Evolutionary conservation across 1,140 invertebrate species (phyloP).

Genomic region (Drosophila simulans): DNA sequence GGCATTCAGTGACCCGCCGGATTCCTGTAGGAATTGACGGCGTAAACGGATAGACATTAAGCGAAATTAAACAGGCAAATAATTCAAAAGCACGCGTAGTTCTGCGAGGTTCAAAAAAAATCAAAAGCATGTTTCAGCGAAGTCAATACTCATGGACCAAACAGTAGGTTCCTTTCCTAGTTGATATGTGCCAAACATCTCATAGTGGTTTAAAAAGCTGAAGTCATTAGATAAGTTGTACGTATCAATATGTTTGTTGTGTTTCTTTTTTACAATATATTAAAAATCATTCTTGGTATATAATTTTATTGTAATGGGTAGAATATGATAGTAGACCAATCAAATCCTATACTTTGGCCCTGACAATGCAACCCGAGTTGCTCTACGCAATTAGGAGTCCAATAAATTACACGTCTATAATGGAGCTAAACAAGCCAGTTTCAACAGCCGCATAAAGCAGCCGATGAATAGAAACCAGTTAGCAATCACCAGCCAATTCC

Average conservation of each 20-base stretch:
- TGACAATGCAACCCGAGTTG: background rate
- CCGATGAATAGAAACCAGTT: constrained; percentile 16
- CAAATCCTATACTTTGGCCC: background rate
- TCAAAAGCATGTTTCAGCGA: constrained; percentile 5
- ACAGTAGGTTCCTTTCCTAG: background rate
- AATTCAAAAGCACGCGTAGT: constrained; percentile 34
- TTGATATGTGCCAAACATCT: too few relatives aligned
- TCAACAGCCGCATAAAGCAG: constrained; percentile 2
- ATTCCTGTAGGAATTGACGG: constrained; percentile 15
- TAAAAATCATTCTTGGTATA: too few relatives aligned
- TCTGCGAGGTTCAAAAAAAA: constrained; percentile 16
- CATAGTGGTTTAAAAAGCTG: too few relatives aligned
- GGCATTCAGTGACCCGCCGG: constrained; percentile 22
- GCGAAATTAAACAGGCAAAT: constrained; percentile 56
- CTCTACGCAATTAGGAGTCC: background rate
- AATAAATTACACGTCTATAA: constrained; percentile 21
- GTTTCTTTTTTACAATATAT: too few relatives aligned
- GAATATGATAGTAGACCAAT: too few relatives aligned
- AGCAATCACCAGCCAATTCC: constrained; percentile 32
- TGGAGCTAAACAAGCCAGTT: constrained; percentile 14
- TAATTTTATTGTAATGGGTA: too few relatives aligned
- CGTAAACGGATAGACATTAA: constrained; percentile 33
- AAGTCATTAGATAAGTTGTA: too few relatives aligned
- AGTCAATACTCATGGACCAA: constrained; percentile 1
- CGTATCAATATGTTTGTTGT: too few relatives aligned